Percentiles rank a stretch among this genome's conserved stretches.
Conservation (phyloP, 2,888 invertebrate species). For the Chrysodeixis includens region DNA sequence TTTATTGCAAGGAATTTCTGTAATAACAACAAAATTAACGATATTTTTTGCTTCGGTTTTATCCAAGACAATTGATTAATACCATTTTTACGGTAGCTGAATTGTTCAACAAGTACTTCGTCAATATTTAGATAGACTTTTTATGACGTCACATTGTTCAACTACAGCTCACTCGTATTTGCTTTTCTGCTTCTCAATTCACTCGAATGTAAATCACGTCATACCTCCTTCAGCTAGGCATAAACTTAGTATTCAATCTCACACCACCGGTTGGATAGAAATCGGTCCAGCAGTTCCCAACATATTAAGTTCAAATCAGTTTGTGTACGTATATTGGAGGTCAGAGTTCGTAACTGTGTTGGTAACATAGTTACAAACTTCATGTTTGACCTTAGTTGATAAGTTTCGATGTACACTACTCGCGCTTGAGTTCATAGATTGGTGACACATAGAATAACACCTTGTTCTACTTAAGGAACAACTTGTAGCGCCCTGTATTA, state of each 20-base stretch:
- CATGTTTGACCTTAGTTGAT: constrained; percentile 12
- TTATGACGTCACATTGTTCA: no score
- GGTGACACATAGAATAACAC: background rate
- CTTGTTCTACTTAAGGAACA: background rate
- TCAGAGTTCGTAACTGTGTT: background rate
- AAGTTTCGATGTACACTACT: constrained; percentile 1
- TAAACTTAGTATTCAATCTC: background rate
- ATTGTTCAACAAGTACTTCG: no score
- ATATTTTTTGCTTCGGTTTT: no score
- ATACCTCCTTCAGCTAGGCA: background rate
- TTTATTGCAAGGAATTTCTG: no score
- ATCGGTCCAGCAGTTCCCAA: constrained; percentile 2
- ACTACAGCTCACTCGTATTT: no score
- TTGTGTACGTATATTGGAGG: background rate
- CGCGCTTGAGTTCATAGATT: background rate
- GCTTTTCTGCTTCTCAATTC: background rate
- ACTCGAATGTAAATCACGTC: background rate
- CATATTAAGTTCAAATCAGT: constrained; percentile 9
- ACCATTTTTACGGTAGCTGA: no score
- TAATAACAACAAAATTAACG: no score
- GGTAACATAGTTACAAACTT: constrained; percentile 6
- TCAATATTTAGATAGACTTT: no score
- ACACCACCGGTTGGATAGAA: background rate
- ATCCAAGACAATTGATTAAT: no score
- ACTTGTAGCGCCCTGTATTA: background rate